Percentiles rank a stretch among this genome's conserved stretches.
These are phyloP conservation scores for Hydropsyche tenuis DNA, from an alignment of 1,140 invertebrate species.

Conservation along the genomic window DNA sequence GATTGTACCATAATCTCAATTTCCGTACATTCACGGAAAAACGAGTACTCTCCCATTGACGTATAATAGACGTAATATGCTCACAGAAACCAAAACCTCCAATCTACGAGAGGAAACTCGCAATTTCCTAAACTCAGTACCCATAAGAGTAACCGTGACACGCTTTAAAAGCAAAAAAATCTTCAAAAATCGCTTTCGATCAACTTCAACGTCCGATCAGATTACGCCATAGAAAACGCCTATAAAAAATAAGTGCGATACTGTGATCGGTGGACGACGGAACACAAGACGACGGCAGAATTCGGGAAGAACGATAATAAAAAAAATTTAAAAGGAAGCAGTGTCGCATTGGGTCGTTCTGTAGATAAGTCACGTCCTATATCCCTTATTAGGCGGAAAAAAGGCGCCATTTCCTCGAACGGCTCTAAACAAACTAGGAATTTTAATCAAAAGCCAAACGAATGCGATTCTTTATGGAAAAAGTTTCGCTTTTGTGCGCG, in stretches of 20 bases:
- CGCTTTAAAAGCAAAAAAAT: not conserved
- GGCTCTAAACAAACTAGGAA: slow-evolving; percentile 15
- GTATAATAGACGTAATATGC: too few relatives aligned
- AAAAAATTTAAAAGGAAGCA: not conserved
- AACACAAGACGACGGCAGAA: not conserved
- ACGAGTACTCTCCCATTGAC: too few relatives aligned
- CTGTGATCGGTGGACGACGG: too few relatives aligned
- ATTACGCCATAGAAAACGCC: not conserved
- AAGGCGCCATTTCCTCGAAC: slow-evolving; percentile 3
- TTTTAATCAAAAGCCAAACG: slow-evolving; percentile 20
- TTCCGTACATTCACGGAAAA: too few relatives aligned
- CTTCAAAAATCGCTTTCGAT: not conserved
- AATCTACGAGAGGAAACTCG: too few relatives aligned
- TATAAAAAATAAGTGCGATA: too few relatives aligned
- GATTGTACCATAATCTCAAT: too few relatives aligned
- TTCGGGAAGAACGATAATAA: not conserved
- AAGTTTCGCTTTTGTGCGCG: not conserved
- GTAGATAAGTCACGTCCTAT: slow-evolving; percentile 28
- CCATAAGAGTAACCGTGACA: slow-evolving; percentile 14
- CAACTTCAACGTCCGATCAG: slow-evolving; percentile 1
- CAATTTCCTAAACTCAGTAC: too few relatives aligned
- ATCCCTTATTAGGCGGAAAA: slow-evolving; percentile 4
- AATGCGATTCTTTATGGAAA: not conserved
- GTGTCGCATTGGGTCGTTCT: not conserved
- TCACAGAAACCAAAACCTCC: too few relatives aligned